These are phyloP conservation scores for Phytoseiulus persimilis DNA, from an alignment of 2,888 invertebrate genomes.

Conservation along the genomic window DNA sequence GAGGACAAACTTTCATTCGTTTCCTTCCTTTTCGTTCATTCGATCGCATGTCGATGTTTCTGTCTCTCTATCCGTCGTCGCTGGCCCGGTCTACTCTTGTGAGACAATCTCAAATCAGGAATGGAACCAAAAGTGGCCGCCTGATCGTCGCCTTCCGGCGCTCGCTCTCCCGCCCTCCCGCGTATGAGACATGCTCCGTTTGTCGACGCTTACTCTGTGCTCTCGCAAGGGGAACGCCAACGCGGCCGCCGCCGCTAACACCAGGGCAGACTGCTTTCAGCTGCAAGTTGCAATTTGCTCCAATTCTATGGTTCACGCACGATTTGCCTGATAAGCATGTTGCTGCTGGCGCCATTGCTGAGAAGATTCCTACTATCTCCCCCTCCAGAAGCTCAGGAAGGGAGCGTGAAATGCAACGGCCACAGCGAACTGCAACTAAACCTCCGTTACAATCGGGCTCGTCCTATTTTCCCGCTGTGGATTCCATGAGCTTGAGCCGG, in stretches of 20 bases:
- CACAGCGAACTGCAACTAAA: background rate
- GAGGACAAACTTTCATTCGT: background rate
- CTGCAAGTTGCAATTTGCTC: background rate
- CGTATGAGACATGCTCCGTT: background rate
- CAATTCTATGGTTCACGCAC: background rate
- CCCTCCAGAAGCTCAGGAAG: background rate
- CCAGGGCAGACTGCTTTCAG: background rate
- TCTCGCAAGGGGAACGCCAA: background rate
- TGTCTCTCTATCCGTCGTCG: background rate
- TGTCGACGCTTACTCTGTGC: background rate
- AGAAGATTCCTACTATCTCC: background rate
- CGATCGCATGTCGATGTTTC: background rate
- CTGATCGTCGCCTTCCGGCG: background rate
- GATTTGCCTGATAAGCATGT: constrained; percentile 5
- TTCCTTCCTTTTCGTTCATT: background rate
- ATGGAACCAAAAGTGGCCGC: background rate
- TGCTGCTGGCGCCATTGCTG: background rate
- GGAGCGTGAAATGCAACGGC: background rate
- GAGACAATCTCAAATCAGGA: background rate
- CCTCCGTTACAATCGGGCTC: too few relatives aligned
- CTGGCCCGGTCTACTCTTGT: background rate
- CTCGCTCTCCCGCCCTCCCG: too few relatives aligned
- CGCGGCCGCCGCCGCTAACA: background rate
- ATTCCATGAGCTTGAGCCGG: too few relatives aligned
- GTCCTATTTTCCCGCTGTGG: too few relatives aligned